Evolutionary conservation across 1,140 invertebrate genomes (phyloP).

Genomic region (Bombyx mori): ASM3026992v2 NC_085118.1:5958001-5958500

Average conservation of each 20-base stretch:
- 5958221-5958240: constrained; percentile 2
- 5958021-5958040: too few relatives aligned
- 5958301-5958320: constrained; percentile 68
- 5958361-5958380: constrained; percentile 68
- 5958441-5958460: constrained; percentile 63
- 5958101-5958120: too few relatives aligned
- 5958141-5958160: too few relatives aligned
- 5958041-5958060: too few relatives aligned
- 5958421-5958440: constrained; percentile 65
- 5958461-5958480: constrained; percentile 32
- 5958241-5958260: constrained; percentile 20
- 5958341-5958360: constrained; percentile 46
- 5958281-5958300: constrained; percentile 65
- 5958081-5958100: too few relatives aligned
- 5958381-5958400: constrained; percentile 52
- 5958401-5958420: constrained; percentile 48
- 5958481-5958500: too few relatives aligned
- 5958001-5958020: too few relatives aligned
- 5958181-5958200: not conserved
- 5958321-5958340: constrained; percentile 35
- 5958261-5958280: constrained; percentile 54
- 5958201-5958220: not conserved
- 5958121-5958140: too few relatives aligned
- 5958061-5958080: too few relatives aligned
- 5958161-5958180: too few relatives aligned